Evolutionary conservation across 2,888 invertebrate genomes (phyloP).

Genomic region (Ophion ventricosus): DNA sequence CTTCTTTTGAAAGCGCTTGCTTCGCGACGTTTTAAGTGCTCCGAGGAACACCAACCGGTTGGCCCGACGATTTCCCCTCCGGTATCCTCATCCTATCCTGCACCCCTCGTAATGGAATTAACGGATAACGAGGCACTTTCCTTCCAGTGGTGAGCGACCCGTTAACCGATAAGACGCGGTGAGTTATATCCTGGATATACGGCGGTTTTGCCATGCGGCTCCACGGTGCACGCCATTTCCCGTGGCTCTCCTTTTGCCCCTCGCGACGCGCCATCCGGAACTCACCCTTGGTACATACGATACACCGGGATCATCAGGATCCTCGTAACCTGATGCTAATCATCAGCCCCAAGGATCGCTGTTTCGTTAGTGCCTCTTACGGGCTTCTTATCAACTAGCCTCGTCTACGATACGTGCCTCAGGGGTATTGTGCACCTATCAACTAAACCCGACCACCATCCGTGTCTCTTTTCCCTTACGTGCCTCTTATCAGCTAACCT

Average conservation of each 20-base stretch:
- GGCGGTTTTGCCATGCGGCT: slow-evolving; percentile 46
- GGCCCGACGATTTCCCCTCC: slow-evolving; percentile 45
- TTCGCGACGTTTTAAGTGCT: slow-evolving; percentile 56
- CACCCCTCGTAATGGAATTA: slow-evolving; percentile 72
- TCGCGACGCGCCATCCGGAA: slow-evolving; percentile 34
- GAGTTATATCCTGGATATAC: slow-evolving; percentile 59
- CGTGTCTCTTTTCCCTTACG: too few species aligned
- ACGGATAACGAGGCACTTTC: slow-evolving; percentile 73
- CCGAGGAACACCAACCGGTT: slow-evolving; percentile 61
- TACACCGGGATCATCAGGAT: slow-evolving; percentile 38
- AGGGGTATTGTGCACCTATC: not conserved
- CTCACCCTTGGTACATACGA: slow-evolving; percentile 32
- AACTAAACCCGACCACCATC: too few species aligned
- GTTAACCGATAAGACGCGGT: slow-evolving; percentile 71
- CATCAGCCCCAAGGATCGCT: slow-evolving; percentile 43
- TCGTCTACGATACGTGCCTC: not conserved
- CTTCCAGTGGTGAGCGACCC: slow-evolving; percentile 67
- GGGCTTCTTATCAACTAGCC: slow-evolving; percentile 6
- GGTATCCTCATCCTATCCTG: not conserved
- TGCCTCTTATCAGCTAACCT: too few species aligned
- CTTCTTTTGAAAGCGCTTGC: not conserved
- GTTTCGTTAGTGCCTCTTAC: slow-evolving; percentile 2
- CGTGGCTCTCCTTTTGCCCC: slow-evolving; percentile 13
- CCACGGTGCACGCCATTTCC: slow-evolving; percentile 7
- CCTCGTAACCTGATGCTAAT: slow-evolving; percentile 55